Conservation (phyloP, 37 sponge, comb jelly and placozoan species). For the Aplysina aerophoba region DNA sequence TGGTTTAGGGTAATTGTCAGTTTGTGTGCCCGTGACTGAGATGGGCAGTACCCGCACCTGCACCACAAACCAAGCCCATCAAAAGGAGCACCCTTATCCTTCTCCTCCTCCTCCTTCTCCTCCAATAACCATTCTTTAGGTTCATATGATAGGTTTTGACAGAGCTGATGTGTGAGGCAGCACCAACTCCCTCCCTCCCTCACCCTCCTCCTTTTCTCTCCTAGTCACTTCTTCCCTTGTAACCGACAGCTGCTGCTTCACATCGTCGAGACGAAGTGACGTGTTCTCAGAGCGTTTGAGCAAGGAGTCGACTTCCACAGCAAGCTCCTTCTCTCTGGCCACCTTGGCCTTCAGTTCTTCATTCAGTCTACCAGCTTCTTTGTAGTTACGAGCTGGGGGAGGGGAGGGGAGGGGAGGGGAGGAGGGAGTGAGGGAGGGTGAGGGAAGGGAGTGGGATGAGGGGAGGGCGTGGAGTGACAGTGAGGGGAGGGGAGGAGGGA, state of each 20-base stretch:
- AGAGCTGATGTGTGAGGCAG: too few species aligned
- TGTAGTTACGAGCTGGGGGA: constrained; percentile 25
- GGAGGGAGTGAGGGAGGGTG: neutral
- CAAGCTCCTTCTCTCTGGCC: neutral
- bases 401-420: neutral
- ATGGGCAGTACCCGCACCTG: too few species aligned
- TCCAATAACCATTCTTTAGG: too few species aligned
- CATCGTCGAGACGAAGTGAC: neutral
- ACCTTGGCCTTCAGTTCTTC: constrained; percentile 18
- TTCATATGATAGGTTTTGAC: too few species aligned
- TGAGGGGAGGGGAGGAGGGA: neutral
- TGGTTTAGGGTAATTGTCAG: too few species aligned
- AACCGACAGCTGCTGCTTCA: neutral
- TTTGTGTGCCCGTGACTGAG: too few species aligned
- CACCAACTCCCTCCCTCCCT: neutral
- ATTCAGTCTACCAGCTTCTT: constrained; percentile 16
- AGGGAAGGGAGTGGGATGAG: neutral
- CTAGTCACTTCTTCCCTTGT: neutral
- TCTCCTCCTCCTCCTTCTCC: too few species aligned
- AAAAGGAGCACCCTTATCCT: too few species aligned
- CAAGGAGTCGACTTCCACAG: neutral
- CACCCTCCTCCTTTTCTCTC: neutral
- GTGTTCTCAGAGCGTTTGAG: neutral
- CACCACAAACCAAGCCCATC: too few species aligned
- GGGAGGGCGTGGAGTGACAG: neutral